These are phyloP conservation scores for Fukomys damarensis DNA, from an alignment of 2,113 vertebrate species.

Conservation along the genomic window DNA sequence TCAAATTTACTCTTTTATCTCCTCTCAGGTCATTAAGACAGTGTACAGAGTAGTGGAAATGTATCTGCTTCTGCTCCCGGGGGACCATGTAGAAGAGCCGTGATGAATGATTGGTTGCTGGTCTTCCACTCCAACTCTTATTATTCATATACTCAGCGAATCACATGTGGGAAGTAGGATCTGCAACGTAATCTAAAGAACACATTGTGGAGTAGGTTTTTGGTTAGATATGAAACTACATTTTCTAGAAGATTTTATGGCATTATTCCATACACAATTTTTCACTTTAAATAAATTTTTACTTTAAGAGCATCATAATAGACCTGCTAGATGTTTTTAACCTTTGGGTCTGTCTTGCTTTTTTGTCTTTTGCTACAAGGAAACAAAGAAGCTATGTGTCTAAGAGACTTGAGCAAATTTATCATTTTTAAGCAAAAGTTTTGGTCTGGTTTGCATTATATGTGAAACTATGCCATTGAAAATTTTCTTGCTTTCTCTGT, in stretches of 20 bases:
- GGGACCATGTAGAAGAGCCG: background rate
- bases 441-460: background rate
- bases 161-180: background rate
- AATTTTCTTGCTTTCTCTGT: background rate
- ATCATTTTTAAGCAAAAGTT: slow-evolving; percentile 37
- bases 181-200: background rate
- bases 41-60: background rate
- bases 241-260: background rate
- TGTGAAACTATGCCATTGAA: background rate
- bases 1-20: background rate
- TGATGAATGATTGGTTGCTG: background rate
- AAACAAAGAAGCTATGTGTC: background rate
- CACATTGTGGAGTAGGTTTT: background rate
- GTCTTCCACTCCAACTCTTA: background rate
- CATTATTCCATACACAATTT: background rate
- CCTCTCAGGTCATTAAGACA: background rate
- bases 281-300: background rate
- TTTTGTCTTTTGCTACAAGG: background rate
- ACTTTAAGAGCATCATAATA: background rate
- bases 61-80: background rate
- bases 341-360: background rate
- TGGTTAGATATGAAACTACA: background rate
- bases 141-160: background rate
- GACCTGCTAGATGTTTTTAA: background rate
- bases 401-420: background rate